Conservation (phyloP, 2,888 invertebrate species). For the Petrolisthes manimaculis region DNA sequence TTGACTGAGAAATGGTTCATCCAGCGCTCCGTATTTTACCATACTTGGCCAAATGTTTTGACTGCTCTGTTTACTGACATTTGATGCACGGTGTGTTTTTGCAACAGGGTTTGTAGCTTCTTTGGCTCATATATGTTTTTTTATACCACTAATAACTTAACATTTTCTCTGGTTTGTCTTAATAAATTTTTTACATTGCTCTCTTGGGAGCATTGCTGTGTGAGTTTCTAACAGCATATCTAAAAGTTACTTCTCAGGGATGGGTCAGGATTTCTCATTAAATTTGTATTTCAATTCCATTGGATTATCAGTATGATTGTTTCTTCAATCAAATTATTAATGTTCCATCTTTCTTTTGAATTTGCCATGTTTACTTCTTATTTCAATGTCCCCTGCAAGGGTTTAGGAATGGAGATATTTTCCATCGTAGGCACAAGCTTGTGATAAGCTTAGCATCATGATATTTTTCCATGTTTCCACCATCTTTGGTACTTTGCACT, state of each 20-base stretch:
- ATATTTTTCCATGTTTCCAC: slow-evolving; percentile 63
- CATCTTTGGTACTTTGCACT: slow-evolving; percentile 65
- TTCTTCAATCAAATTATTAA: slow-evolving; percentile 51
- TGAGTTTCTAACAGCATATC: slow-evolving; percentile 51
- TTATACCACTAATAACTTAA: slow-evolving; percentile 64
- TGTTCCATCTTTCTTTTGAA: slow-evolving; percentile 65
- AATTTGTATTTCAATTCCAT: slow-evolving; percentile 59
- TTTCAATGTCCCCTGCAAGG: slow-evolving; percentile 62
- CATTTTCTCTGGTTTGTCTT: slow-evolving; percentile 54
- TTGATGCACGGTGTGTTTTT: slow-evolving; percentile 66
- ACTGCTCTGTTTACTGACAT: slow-evolving; percentile 65
- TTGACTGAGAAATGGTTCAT: slow-evolving; percentile 48
- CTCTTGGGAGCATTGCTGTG: slow-evolving; percentile 56
- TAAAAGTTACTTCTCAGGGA: slow-evolving; percentile 52
- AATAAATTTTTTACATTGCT: slow-evolving; percentile 42
- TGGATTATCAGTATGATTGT: slow-evolving; percentile 59
- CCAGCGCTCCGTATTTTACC: slow-evolving; percentile 55
- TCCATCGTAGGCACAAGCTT: slow-evolving; percentile 64
- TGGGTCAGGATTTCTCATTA: slow-evolving; percentile 62
- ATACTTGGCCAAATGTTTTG: slow-evolving; percentile 63
- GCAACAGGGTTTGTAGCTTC: slow-evolving; percentile 65
- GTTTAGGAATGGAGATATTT: slow-evolving; percentile 62
- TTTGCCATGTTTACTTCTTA: slow-evolving; percentile 65
- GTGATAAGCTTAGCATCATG: slow-evolving; percentile 66
- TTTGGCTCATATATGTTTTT: slow-evolving; percentile 65